Evolutionary conservation across 2,888 invertebrate species (phyloP).

Genomic region (Hecatera dysodea): DNA sequence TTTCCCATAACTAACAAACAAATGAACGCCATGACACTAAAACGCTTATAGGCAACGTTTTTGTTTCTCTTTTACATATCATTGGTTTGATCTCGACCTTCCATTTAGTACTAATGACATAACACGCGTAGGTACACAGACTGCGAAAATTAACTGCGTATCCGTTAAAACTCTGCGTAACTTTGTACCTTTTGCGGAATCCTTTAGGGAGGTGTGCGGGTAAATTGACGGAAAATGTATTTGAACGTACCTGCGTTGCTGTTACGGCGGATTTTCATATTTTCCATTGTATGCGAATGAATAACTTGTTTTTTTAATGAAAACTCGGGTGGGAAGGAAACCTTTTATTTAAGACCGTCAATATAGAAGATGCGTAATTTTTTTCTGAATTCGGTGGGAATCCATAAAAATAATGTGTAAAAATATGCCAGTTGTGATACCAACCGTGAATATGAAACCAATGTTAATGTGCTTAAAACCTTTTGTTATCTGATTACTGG

Average conservation of each 20-base stretch:
- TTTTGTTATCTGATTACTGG: too few species aligned
- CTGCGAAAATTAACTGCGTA: slow-evolving; percentile 10
- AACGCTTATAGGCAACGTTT: too few species aligned
- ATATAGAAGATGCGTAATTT: not conserved
- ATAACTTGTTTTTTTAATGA: slow-evolving; percentile 16
- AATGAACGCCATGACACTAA: too few species aligned
- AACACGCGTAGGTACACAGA: not conserved
- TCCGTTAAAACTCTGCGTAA: slow-evolving; percentile 13
- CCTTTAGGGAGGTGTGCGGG: slow-evolving; percentile 15
- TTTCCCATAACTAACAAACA: too few species aligned
- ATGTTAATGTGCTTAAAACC: too few species aligned
- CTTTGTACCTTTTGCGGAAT: slow-evolving; percentile 1
- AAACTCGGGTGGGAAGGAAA: not conserved
- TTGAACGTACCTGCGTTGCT: not conserved
- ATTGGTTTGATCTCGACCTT: not conserved
- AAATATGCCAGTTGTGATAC: too few species aligned
- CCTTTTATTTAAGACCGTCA: not conserved
- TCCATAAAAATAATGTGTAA: too few species aligned
- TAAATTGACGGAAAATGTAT: slow-evolving; percentile 32
- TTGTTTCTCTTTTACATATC: not conserved
- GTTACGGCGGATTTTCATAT: slow-evolving; percentile 13
- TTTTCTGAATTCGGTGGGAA: too few species aligned
- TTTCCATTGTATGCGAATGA: slow-evolving; percentile 2
- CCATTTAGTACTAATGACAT: not conserved
- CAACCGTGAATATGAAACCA: too few species aligned